phyloP scores from a whole-genome alignment of 2,113 vertebrate genomes.

The Rousettus leschenaultii region DNA sequence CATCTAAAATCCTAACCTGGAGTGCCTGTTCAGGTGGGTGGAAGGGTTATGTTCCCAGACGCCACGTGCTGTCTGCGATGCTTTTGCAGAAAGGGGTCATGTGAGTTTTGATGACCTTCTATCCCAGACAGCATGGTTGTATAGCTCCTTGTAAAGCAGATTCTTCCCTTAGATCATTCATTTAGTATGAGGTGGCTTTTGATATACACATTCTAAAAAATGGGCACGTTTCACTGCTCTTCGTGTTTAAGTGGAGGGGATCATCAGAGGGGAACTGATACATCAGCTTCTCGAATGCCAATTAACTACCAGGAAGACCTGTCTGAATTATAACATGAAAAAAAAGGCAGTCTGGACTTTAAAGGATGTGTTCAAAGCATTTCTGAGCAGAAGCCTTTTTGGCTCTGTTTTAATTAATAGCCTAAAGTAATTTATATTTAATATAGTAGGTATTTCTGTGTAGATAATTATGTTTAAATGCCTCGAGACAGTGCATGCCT shows the following conservation, averaged over 20 bases:
- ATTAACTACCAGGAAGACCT: background rate
- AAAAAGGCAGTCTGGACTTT: background rate
- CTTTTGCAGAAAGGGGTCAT: background rate
- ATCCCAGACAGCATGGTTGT: too few relatives aligned
- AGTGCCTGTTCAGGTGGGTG: too few relatives aligned
- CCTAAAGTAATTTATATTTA: slow-evolving; percentile 14
- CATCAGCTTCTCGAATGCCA: background rate
- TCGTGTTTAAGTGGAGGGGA: background rate
- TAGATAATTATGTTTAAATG: background rate
- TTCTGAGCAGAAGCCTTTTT: background rate
- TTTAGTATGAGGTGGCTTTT: background rate
- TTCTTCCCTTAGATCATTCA: background rate
- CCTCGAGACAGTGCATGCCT: background rate
- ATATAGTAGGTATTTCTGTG: background rate
- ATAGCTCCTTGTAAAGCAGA: background rate
- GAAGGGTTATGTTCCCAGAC: background rate
- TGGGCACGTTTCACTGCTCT: background rate
- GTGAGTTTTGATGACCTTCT: background rate
- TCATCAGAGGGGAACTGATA: background rate
- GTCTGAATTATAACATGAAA: background rate
- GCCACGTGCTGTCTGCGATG: accelerated
- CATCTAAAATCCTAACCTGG: background rate
- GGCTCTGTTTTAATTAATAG: slow-evolving; percentile 25
- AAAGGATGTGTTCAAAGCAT: background rate
- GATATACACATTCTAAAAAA: background rate